Percentiles rank a stretch among this genome's conserved stretches.
phyloP scores from a whole-genome alignment of 2,797 vertebrate genomes.

The Carapus acus region DNA sequence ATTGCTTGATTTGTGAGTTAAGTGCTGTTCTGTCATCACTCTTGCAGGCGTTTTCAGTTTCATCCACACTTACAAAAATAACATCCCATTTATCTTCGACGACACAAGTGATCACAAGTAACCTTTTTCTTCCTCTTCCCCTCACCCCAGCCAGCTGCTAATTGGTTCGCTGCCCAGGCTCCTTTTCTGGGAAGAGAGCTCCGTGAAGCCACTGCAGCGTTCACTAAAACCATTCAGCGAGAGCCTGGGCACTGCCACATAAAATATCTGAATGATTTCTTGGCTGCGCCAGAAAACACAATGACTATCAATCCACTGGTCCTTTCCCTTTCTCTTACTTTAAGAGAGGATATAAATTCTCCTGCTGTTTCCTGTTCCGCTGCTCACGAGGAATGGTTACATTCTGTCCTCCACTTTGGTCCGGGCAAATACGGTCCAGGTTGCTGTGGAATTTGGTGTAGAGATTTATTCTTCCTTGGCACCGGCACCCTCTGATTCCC shows the following conservation, averaged over 20 bases:
- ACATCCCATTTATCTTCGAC: not conserved
- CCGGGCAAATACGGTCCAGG: too few species aligned
- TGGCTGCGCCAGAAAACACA: not conserved
- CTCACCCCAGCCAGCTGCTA: too few species aligned
- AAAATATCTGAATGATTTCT: not conserved
- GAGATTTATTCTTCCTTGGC: too few species aligned
- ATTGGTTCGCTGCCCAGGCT: too few species aligned
- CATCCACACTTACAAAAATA: too few species aligned
- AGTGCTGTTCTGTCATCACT: too few species aligned
- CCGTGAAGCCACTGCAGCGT: constrained; percentile 1
- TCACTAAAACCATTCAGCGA: constrained; percentile 1
- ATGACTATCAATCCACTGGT: constrained; percentile 6
- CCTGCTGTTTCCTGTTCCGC: constrained; percentile 20
- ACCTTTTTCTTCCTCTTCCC: not conserved
- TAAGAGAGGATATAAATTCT: constrained; percentile 18
- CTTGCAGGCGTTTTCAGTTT: too few species aligned
- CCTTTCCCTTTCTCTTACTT: constrained; percentile 17
- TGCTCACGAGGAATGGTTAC: not conserved
- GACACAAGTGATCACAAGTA: constrained; percentile 13
- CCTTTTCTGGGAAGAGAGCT: constrained; percentile 4
- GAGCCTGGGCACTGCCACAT: constrained; percentile 4
- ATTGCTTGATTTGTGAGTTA: too few species aligned
- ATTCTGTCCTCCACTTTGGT: too few species aligned
- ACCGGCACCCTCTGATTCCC: too few species aligned
- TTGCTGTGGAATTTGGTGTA: too few species aligned